Percentiles rank a stretch among this genome's conserved stretches.
phyloP scores from a whole-genome alignment of 2,888 invertebrate genomes.

The Yponomeuta sedellus region DNA sequence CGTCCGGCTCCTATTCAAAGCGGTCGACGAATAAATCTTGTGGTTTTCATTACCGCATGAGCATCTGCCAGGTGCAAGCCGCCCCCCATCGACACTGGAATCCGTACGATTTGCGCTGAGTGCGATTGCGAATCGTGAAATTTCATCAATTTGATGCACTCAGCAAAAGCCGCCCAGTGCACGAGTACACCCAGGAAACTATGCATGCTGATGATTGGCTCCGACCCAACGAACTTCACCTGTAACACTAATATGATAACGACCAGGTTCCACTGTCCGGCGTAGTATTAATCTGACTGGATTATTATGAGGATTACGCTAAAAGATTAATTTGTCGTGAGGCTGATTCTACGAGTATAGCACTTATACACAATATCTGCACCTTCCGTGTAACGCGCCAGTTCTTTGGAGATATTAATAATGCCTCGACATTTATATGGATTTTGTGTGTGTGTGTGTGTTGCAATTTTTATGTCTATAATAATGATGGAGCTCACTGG shows the following conservation, averaged over 20 bases:
- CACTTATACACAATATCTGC: too few relatives aligned
- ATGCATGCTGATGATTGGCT: not conserved
- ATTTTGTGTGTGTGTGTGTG: not conserved
- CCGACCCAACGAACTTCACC: not conserved
- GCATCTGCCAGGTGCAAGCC: not conserved
- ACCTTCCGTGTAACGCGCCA: not conserved
- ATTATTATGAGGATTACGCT: constrained; percentile 5
- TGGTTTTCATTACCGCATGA: not conserved
- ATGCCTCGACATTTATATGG: not conserved
- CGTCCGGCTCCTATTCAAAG: constrained; percentile 14
- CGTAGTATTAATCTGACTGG: constrained; percentile 1
- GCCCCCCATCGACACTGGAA: not conserved
- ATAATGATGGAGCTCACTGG: too few relatives aligned
- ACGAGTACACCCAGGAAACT: not conserved
- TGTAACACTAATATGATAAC: not conserved
- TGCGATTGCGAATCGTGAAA: not conserved
- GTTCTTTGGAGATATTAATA: not conserved
- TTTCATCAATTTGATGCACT: not conserved
- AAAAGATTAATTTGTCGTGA: constrained; percentile 4
- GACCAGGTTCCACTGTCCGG: not conserved
- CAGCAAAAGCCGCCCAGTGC: not conserved
- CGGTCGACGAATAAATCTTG: not conserved
- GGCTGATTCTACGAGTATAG: too few relatives aligned
- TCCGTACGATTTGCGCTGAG: not conserved
- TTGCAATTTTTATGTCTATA: not conserved